Evolutionary conservation across 1,140 invertebrate species (phyloP).

Genomic region (Drosophila guanche): DNA sequence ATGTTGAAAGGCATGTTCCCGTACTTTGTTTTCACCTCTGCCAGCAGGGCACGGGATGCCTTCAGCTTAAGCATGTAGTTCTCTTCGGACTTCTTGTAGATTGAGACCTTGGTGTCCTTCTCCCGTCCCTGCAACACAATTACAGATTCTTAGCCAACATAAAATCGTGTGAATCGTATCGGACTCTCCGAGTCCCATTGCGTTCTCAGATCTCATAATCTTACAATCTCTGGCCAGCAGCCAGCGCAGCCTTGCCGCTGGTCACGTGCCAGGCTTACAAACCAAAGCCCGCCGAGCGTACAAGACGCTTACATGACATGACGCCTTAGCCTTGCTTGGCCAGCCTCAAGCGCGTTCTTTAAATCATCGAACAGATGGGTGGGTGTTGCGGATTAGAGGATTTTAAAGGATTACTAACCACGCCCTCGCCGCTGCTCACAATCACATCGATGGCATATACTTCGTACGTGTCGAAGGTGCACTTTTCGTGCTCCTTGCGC

Average conservation of each 20-base stretch:
- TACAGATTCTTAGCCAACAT: constrained; percentile 20
- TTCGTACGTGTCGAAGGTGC: constrained; percentile 97
- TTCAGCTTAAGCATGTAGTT: constrained; percentile 98
- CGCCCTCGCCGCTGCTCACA: constrained; percentile 96
- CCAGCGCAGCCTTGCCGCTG: constrained; percentile 8
- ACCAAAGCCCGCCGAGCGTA: constrained; percentile 26
- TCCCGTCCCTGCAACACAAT: constrained; percentile 89
- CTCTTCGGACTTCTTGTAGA: constrained; percentile 99
- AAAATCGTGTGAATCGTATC: not conserved
- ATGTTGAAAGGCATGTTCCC: constrained; percentile 97
- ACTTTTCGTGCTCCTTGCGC: constrained; percentile 98
- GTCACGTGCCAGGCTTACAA: constrained; percentile 38
- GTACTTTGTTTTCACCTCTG: constrained; percentile 96
- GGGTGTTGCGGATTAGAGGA: not conserved
- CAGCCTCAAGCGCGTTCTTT: constrained; percentile 75
- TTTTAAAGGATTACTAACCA: constrained; percentile 84
- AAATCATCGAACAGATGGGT: constrained; percentile 73
- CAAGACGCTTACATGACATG: constrained; percentile 29
- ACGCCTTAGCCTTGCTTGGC: constrained; percentile 25
- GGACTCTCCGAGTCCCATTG: not conserved
- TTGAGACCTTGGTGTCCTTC: constrained; percentile 96
- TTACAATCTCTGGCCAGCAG: constrained; percentile 65
- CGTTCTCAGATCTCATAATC: constrained; percentile 83
- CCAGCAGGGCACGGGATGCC: constrained; percentile 97
- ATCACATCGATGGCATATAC: constrained; percentile 99